Percentiles rank a stretch among this genome's conserved stretches.
These are phyloP conservation scores for Neuroterus valhalla DNA, from an alignment of 1,140 invertebrate genomes.

Conservation along the genomic window DNA sequence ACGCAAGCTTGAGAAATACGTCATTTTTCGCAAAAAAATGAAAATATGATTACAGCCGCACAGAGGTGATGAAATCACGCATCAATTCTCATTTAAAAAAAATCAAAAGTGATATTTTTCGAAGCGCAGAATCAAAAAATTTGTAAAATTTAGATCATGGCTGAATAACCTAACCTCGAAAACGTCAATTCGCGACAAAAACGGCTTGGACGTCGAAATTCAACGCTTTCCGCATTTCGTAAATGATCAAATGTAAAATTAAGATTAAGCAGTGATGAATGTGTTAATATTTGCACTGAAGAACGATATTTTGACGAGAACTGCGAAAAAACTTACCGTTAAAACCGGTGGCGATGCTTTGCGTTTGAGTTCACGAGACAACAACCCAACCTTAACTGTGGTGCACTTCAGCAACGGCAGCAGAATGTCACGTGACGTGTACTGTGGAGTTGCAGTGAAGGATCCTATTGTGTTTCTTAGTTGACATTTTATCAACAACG, in stretches of 20 bases:
- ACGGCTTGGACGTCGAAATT: background rate
- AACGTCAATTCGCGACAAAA: background rate
- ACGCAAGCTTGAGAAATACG: conserved; percentile 1
- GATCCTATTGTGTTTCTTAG: no score
- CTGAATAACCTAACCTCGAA: conserved; percentile 15
- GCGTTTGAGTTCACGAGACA: no score
- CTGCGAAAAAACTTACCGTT: conserved; percentile 24
- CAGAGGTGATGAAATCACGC: background rate
- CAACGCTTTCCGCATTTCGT: background rate
- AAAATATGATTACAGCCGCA: background rate
- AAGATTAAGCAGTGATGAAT: background rate
- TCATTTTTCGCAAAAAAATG: background rate
- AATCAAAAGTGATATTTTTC: background rate
- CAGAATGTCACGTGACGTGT: background rate
- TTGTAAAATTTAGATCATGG: background rate
- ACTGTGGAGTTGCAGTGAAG: background rate
- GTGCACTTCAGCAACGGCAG: no score
- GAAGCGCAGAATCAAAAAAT: background rate
- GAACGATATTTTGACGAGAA: conserved; percentile 4
- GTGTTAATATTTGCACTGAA: background rate
- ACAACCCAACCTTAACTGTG: no score
- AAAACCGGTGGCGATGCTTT: conserved; percentile 23
- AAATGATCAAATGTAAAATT: background rate
- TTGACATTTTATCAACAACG: no score
- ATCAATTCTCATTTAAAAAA: background rate